These are phyloP conservation scores for Atrichornis clamosus DNA, from an alignment of 2,113 vertebrate species.

Conservation along the genomic window DNA sequence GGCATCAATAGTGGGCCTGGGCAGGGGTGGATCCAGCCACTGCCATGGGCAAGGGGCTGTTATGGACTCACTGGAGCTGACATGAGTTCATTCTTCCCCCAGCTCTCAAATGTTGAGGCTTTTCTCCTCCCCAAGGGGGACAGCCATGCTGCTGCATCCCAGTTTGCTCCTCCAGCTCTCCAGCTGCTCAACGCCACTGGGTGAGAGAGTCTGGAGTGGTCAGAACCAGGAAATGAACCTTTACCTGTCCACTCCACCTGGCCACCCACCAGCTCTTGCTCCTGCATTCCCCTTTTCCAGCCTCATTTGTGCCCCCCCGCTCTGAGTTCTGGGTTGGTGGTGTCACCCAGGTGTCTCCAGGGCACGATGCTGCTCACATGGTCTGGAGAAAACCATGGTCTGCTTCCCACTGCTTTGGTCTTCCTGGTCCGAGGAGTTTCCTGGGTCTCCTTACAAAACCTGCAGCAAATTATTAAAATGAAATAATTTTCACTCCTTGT, in stretches of 20 bases:
- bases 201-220: not conserved
- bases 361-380: not conserved
- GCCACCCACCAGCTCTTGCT: not conserved
- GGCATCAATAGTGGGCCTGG: fast-evolving
- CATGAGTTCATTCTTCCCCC: not conserved
- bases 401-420: not conserved
- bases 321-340: not conserved
- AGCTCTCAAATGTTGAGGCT: fast-evolving
- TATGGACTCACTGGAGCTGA: not conserved
- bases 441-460: not conserved
- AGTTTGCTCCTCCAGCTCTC: not conserved
- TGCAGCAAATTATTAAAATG: not conserved
- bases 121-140: not conserved
- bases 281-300: not conserved
- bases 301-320: not conserved
- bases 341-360: not conserved
- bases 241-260: not conserved
- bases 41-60: not conserved
- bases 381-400: not conserved
- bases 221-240: not conserved
- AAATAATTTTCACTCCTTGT: not conserved
- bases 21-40: not conserved
- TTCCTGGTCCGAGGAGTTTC: not conserved
- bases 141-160: not conserved
- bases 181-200: fast-evolving